phyloP scores from a whole-genome alignment of 2,113 vertebrate species.

The Tichodroma muraria region DNA sequence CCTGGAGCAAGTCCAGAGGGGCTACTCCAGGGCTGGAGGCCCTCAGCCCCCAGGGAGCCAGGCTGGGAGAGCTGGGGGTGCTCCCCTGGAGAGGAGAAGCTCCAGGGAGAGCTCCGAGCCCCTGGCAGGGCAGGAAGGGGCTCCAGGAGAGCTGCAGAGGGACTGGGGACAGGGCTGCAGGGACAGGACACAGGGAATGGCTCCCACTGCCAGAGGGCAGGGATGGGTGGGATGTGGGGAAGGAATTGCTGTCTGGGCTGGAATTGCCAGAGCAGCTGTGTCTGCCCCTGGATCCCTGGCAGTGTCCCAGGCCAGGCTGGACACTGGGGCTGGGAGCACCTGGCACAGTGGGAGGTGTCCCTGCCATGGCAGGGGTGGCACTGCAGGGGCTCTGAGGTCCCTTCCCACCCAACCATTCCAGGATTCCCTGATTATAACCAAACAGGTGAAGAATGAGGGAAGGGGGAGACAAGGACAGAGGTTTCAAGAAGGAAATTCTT shows the following conservation, averaged over 20 bases:
- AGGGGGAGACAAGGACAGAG: not conserved
- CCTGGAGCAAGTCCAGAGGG: not conserved
- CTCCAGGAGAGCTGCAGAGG: not conserved
- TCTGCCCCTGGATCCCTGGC: not conserved
- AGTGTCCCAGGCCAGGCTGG: not conserved
- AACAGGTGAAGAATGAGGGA: not conserved
- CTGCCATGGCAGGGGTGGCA: not conserved
- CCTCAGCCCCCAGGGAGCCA: not conserved
- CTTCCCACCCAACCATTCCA: not conserved
- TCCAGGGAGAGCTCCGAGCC: not conserved
- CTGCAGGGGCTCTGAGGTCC: not conserved
- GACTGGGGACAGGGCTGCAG: not conserved
- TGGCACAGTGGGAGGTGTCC: not conserved
- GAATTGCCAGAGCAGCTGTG: not conserved
- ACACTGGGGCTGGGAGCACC: not conserved
- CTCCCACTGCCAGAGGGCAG: no score
- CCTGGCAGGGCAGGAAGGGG: accelerated
- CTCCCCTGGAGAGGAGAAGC: accelerated
- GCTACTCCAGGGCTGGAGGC: not conserved
- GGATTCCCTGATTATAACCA: not conserved
- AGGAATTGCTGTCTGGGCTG: not conserved
- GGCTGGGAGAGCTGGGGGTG: not conserved
- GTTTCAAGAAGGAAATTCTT: not conserved
- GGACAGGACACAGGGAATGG: not conserved
- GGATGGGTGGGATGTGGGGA: no score